Evolutionary conservation across 2,113 vertebrate genomes (phyloP).

Genomic region (Hyperoodon ampullatus): DNA sequence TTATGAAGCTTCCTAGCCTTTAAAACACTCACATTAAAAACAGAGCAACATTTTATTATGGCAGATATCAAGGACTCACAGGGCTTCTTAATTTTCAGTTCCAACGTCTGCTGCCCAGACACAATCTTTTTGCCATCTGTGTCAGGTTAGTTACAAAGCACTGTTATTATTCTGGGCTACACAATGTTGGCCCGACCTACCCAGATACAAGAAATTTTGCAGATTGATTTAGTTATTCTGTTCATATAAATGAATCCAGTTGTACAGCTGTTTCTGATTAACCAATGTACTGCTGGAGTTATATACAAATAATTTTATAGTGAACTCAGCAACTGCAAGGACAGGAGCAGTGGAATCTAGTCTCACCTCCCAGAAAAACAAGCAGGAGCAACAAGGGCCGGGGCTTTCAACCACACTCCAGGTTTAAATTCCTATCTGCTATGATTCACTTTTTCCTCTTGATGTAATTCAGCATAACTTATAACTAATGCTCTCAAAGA

Average conservation of each 20-base stretch:
- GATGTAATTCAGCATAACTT: constrained; percentile 75
- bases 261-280: constrained; percentile 85
- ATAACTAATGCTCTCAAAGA: constrained; percentile 79
- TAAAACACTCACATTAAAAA: constrained; percentile 64
- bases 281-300: constrained; percentile 76
- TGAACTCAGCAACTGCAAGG: constrained; percentile 68
- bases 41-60: constrained; percentile 46
- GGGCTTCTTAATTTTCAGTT: constrained; percentile 68
- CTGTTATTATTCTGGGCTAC: constrained; percentile 74
- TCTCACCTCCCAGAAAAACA: constrained; percentile 77
- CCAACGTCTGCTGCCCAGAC: constrained; percentile 55
- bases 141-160: constrained; percentile 74
- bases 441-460: constrained; percentile 70
- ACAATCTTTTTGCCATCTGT: constrained; percentile 52
- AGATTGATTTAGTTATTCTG: constrained; percentile 79
- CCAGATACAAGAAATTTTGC: constrained; percentile 60
- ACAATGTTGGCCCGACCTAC: constrained; percentile 67
- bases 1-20: neutral
- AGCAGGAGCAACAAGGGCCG: constrained; percentile 60
- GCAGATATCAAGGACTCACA: constrained; percentile 55
- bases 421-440: constrained; percentile 65
- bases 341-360: constrained; percentile 36
- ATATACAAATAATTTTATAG: constrained; percentile 74
- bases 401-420: neutral
- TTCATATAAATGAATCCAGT: constrained; percentile 79